A percentile compares a stretch with the other conserved stretches of the same genome.
These are phyloP conservation scores for Acleris literana DNA, from an alignment of 2,888 invertebrate genomes.

Conservation along the genomic window DNA sequence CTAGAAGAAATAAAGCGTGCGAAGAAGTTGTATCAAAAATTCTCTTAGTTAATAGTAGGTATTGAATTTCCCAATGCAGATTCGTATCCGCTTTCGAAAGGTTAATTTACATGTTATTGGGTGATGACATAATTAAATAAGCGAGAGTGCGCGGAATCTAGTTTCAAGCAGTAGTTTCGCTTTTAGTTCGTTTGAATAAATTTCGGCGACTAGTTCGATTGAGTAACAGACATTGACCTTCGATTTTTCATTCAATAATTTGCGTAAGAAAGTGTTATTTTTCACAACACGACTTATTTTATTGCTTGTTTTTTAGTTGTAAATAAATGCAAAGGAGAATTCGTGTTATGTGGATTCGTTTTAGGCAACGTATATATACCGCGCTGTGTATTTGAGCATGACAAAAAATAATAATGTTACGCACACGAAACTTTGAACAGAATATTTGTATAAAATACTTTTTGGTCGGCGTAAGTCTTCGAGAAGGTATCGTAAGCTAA, in stretches of 20 bases:
- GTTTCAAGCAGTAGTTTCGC: constrained; percentile 48
- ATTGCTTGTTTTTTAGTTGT: background rate
- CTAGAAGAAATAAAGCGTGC: background rate
- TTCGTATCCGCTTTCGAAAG: constrained; percentile 38
- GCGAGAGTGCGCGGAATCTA: constrained; percentile 40
- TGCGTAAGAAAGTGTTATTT: constrained; percentile 50
- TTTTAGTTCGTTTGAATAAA: constrained; percentile 46
- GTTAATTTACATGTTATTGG: constrained; percentile 41
- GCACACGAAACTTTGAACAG: no score
- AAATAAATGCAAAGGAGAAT: no score
- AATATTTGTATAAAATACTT: no score
- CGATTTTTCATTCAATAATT: constrained; percentile 46
- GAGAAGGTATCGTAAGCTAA: constrained; percentile 41
- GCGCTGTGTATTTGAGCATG: background rate
- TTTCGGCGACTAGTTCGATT: constrained; percentile 43
- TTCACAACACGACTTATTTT: constrained; percentile 26
- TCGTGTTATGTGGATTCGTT: background rate
- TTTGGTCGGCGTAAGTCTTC: constrained; percentile 4
- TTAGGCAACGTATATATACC: background rate
- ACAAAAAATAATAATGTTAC: no score
- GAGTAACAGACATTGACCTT: constrained; percentile 59
- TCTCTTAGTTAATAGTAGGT: background rate
- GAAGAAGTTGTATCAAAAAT: no score
- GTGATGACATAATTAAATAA: constrained; percentile 37
- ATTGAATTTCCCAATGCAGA: constrained; percentile 12